Conservation (phyloP, 2,113 vertebrate species). For the Mesocricetus auratus region DNA sequence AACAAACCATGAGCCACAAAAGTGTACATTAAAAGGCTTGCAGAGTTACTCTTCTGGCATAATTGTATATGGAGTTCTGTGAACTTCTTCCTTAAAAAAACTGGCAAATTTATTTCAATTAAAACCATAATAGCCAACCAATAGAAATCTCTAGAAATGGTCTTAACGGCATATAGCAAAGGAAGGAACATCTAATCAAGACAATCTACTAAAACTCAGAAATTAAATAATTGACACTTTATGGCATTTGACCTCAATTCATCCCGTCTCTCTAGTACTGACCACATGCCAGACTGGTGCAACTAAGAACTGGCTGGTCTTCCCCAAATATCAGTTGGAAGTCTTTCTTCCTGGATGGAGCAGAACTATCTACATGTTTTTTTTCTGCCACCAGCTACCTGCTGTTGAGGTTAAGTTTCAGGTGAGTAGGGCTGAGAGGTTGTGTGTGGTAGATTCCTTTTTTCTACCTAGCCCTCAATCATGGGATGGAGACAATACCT, state of each 20-base stretch:
- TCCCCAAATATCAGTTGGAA: constrained; percentile 15
- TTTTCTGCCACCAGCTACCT: neutral
- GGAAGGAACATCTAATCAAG: constrained; percentile 30
- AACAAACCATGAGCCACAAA: neutral
- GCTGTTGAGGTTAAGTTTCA: constrained; percentile 29
- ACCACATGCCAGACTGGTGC: neutral
- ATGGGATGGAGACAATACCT: neutral
- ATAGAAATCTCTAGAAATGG: constrained; percentile 38
- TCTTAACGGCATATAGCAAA: constrained; percentile 11
- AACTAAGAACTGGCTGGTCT: neutral
- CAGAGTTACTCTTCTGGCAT: constrained; percentile 19
- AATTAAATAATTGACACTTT: neutral
- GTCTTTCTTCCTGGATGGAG: neutral
- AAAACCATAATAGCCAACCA: neutral
- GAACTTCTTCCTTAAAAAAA: neutral
- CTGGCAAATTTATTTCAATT: constrained; percentile 19
- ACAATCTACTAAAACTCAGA: constrained; percentile 37
- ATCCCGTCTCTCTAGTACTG: neutral
- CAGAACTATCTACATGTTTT: neutral
- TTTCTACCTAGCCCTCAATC: neutral
- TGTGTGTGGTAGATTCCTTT: neutral
- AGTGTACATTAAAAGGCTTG: constrained; percentile 38
- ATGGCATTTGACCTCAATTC: constrained; percentile 1
- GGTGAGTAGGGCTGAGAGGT: neutral
- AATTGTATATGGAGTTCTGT: neutral